phyloP scores from a whole-genome alignment of 37 sponge, comb jelly and placozoan genomes.

The Haliclona indistincta region DNA sequence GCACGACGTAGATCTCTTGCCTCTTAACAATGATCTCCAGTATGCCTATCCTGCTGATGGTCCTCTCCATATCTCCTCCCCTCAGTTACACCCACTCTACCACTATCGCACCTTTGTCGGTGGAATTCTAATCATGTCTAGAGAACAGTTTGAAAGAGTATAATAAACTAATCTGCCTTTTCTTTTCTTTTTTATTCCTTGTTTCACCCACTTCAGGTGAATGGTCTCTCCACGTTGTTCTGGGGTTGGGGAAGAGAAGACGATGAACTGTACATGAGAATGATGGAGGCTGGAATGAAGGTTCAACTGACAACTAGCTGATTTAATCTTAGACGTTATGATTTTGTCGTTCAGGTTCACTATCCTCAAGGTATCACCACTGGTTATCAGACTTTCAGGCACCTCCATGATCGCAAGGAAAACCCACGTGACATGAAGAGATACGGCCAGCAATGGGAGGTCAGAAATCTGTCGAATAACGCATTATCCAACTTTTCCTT shows the following conservation, averaged over 20 bases:
- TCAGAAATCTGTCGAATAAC: conserved; percentile 2
- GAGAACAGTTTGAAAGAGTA: conserved; percentile 77
- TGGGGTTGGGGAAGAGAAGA: conserved; percentile 99
- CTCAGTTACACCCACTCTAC: conserved; percentile 89
- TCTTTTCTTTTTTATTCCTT: neutral
- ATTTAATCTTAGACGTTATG: neutral
- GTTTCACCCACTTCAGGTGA: conserved; percentile 45
- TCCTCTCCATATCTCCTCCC: conserved; percentile 87
- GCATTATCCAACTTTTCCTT: neutral
- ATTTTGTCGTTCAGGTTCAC: conserved; percentile 45
- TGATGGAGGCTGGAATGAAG: conserved; percentile 78
- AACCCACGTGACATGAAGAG: conserved; percentile 82
- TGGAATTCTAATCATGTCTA: conserved; percentile 76
- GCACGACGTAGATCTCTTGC: conserved; percentile 95
- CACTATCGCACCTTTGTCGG: conserved; percentile 91
- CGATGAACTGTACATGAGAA: conserved; percentile 88
- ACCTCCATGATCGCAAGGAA: conserved; percentile 69
- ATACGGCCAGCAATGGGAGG: conserved; percentile 80
- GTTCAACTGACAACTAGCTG: conserved; percentile 9
- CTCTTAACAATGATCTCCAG: conserved; percentile 71
- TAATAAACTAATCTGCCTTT: neutral
- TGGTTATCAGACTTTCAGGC: conserved; percentile 77
- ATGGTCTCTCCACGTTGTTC: conserved; percentile 88
- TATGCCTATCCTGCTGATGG: conserved; percentile 79
- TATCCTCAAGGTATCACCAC: conserved; percentile 80